Conservation (phyloP, 2,113 vertebrate species). For the Carollia perspicillata region DNA sequence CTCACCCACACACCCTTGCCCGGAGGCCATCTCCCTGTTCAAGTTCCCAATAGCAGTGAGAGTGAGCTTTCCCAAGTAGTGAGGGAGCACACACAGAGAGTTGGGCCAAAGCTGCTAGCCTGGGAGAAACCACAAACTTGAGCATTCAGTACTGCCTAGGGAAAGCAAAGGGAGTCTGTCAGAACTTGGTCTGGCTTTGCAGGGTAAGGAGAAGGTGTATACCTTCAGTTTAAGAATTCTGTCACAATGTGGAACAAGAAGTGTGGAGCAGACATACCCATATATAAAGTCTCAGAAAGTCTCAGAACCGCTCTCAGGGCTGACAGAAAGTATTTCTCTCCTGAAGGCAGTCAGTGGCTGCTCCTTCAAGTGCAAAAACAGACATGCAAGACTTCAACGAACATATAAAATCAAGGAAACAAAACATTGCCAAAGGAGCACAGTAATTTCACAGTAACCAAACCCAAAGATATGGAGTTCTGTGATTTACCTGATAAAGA, state of each 20-base stretch:
- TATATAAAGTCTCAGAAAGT: not conserved
- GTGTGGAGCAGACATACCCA: not conserved
- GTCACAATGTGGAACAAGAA: not conserved
- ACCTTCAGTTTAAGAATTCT: not conserved
- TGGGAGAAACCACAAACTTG: not conserved
- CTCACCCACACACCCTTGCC: not conserved
- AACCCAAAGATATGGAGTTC: not conserved
- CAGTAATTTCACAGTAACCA: not conserved
- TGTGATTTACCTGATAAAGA: not conserved
- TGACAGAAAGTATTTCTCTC: not conserved
- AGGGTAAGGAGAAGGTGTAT: not conserved
- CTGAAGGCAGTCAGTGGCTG: not conserved
- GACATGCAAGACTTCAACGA: not conserved
- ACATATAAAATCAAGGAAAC: not conserved
- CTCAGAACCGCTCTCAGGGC: not conserved
- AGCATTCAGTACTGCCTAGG: not conserved
- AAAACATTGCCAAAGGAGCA: not conserved
- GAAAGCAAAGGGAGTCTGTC: not conserved
- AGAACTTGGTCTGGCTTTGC: not conserved
- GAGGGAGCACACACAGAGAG: not conserved
- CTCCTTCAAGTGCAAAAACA: not conserved
- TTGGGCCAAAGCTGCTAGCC: not conserved
- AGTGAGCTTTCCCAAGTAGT: not conserved
- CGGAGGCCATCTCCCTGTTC: not conserved
- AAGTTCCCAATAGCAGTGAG: not conserved